Evolutionary conservation across 2,113 vertebrate species (phyloP), one percentile per base, ranked within the genome.

Genomic region (Ardeotis arabs): DNA sequence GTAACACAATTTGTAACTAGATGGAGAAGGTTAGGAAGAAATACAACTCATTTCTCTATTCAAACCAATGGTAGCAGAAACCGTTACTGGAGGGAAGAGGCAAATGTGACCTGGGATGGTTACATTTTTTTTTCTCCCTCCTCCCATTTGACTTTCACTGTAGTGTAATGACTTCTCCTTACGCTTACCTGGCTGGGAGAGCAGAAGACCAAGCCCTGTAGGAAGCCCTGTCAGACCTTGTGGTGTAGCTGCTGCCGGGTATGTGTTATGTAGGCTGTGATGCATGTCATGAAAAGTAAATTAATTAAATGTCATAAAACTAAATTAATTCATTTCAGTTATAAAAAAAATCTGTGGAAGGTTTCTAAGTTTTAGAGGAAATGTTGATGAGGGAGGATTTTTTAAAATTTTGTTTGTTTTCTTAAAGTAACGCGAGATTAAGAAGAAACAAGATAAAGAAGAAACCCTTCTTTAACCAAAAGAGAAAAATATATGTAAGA

Each of bases 1-100:
- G 95, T 94, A 97, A 97, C 92, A 96, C 82, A 95, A 87, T 98
- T 97, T 97, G 49, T 95, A 95, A 92, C 87, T 95, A 81, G 89
- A 93, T 90, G 76, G 81, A 89, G 89, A 95, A 93, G 82, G 76
- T 97, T 97, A 97, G 95, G 85, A 96, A 96, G 94, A 97, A 97
- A 92, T 85, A 91, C 74, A 96, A 93, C 69, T 95, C 44, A 89
- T 97, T 98, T 97, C 77, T 96, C 89, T 97, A 93, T 97, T 96
- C 91, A 96, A 96, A 80, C 73, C 94, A 97, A 86, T 77, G 68
- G 90, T 76, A 95, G 72, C 81, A 92, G 87, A 90, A 98, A 45
- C 47, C 70, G 41, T 94, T 96, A 60, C 90, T 95, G 74, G 78
- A 96, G 29, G 27, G 39, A 74, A 58, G 52, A 45, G 90, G 25